A percentile compares a stretch with the other conserved stretches of the same genome.
phyloP scores from a whole-genome alignment of 2,888 invertebrate genomes.

The Mythimna impura region DNA sequence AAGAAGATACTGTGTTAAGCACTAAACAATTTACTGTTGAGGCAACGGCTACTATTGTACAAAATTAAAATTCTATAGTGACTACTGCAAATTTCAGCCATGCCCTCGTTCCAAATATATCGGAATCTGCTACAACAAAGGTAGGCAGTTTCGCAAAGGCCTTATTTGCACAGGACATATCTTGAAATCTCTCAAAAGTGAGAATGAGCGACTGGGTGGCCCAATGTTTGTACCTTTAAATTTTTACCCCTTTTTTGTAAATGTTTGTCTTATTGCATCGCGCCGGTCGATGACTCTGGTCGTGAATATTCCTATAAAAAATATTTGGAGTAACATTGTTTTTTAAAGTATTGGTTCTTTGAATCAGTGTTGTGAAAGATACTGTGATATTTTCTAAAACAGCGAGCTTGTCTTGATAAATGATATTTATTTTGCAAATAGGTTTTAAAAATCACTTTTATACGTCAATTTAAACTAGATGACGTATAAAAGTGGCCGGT shows the following conservation, averaged over 20 bases:
- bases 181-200: constrained; percentile 65
- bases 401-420: not conserved
- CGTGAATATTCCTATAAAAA: constrained; percentile 28
- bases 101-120: constrained; percentile 9
- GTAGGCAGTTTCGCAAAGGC: constrained; percentile 63
- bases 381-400: not conserved
- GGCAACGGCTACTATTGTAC: too few species aligned
- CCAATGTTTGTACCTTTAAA: constrained; percentile 55
- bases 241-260: constrained; percentile 55
- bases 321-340: constrained; percentile 4
- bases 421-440: too few species aligned
- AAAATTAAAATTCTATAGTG: not conserved
- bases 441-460: too few species aligned
- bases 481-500: too few species aligned
- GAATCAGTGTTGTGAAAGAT: not conserved
- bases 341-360: not conserved
- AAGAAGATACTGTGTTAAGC: not conserved
- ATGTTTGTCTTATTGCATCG: constrained; percentile 52
- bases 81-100: not conserved
- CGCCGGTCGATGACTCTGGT: constrained; percentile 56
- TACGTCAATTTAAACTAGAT: too few species aligned
- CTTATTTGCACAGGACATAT: constrained; percentile 69
- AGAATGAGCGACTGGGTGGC: constrained; percentile 73
- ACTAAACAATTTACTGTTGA: not conserved
- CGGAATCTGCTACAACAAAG: constrained; percentile 11